These are phyloP conservation scores for Cordylochernes scorpioides DNA, from an alignment of 2,888 invertebrate species.

Conservation along the genomic window DNA sequence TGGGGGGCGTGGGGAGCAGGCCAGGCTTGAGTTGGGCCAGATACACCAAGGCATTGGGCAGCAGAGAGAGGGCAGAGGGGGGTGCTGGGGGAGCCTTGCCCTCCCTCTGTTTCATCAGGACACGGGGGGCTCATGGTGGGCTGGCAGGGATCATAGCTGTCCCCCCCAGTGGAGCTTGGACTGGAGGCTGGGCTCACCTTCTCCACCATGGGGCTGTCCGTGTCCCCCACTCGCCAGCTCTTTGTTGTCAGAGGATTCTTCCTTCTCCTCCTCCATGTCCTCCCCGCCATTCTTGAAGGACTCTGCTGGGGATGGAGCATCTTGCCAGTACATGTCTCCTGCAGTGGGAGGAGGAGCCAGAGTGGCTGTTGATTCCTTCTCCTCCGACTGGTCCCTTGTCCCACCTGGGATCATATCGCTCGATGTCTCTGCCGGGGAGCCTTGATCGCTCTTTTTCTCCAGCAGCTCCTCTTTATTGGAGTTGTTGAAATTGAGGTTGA, in stretches of 20 bases:
- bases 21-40: too few species aligned
- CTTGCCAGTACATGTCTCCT: slow-evolving; percentile 1
- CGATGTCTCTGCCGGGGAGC: background rate
- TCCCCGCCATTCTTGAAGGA: slow-evolving; percentile 1
- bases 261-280: background rate
- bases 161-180: slow-evolving; percentile 12
- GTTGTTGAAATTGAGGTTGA: slow-evolving; percentile 49
- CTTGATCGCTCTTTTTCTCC: background rate
- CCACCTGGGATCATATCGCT: background rate
- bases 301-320: background rate
- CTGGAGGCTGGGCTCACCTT: slow-evolving; percentile 4
- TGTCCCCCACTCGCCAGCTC: slow-evolving; percentile 1
- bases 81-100: slow-evolving; percentile 6
- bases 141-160: slow-evolving; percentile 65
- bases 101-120: too few species aligned
- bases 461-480: background rate
- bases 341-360: too few species aligned
- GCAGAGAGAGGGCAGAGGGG: too few species aligned
- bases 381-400: background rate
- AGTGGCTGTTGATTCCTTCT: background rate
- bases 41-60: too few species aligned
- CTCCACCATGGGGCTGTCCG: background rate
- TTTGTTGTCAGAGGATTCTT: too few species aligned
- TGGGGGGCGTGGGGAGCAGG: too few species aligned
- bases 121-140: slow-evolving; percentile 46